Evolutionary conservation across 2,113 vertebrate genomes (phyloP).

Genomic region (Globicephala melas): DNA sequence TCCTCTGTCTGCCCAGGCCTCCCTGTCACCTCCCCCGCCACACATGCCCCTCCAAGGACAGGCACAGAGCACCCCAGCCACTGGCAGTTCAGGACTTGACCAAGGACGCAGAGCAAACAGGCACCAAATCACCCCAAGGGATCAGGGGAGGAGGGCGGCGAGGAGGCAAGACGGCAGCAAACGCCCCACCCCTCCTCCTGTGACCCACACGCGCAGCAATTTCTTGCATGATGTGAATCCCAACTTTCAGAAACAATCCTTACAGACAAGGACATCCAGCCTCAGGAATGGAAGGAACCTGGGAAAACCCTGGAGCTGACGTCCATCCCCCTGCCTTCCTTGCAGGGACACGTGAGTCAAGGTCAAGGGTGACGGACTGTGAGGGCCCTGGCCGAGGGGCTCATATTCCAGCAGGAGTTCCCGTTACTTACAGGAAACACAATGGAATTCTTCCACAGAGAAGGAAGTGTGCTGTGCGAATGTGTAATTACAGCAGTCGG

Average conservation of each 20-base stretch:
- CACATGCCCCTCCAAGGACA: neutral
- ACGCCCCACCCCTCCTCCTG: rapidly evolving
- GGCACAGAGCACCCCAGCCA: neutral
- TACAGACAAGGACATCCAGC: neutral
- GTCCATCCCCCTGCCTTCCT: no score
- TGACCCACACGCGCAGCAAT: neutral
- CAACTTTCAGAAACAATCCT: neutral
- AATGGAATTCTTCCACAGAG: neutral
- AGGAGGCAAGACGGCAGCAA: neutral
- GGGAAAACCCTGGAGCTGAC: neutral
- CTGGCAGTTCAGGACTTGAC: neutral
- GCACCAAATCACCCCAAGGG: neutral
- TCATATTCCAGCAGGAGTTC: neutral
- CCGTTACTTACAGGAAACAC: neutral
- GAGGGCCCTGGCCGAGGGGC: neutral
- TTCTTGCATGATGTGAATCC: neutral
- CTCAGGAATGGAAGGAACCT: neutral
- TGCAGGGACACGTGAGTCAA: neutral
- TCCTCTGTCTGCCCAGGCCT: neutral
- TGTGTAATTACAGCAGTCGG: neutral
- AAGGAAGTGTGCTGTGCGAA: neutral
- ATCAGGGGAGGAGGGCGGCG: neutral
- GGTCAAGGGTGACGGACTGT: neutral
- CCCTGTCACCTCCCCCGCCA: neutral
- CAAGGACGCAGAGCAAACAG: neutral